These are phyloP conservation scores for Odocoileus virginianus DNA, from an alignment of 2,113 vertebrate species.

Conservation along the genomic window DNA sequence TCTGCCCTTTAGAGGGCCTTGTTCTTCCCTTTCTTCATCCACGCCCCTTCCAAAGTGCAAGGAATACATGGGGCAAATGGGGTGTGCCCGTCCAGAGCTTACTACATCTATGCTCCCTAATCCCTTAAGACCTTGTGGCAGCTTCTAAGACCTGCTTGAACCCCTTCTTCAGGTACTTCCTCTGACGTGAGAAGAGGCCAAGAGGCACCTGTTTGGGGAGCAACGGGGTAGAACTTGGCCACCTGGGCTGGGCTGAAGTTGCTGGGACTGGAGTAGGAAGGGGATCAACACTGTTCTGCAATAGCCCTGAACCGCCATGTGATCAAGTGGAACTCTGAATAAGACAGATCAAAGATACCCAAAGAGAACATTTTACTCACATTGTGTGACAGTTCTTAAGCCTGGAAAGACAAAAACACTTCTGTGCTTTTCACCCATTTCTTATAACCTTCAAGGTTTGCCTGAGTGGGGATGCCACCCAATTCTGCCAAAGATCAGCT, in stretches of 20 bases:
- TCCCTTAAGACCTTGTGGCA: not conserved
- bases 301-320: accelerated
- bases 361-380: not conserved
- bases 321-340: accelerated
- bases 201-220: accelerated
- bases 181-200: not conserved
- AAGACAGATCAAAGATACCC: not conserved
- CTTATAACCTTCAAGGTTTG: not conserved
- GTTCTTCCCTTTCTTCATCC: not conserved
- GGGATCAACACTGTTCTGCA: no score
- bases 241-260: not conserved
- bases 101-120: not conserved
- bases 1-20: not conserved
- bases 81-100: not conserved
- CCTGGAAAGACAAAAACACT: not conserved
- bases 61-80: accelerated
- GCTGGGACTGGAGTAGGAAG: no score
- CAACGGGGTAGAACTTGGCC: not conserved
- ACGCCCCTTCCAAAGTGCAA: accelerated
- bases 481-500: not conserved
- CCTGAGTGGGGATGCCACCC: not conserved
- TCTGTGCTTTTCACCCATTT: not conserved
- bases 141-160: not conserved
- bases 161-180: not conserved
- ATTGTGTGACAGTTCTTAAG: not conserved